Evolutionary conservation across 2,888 invertebrate genomes (phyloP).

Genomic region (Lithophane socia): DNA sequence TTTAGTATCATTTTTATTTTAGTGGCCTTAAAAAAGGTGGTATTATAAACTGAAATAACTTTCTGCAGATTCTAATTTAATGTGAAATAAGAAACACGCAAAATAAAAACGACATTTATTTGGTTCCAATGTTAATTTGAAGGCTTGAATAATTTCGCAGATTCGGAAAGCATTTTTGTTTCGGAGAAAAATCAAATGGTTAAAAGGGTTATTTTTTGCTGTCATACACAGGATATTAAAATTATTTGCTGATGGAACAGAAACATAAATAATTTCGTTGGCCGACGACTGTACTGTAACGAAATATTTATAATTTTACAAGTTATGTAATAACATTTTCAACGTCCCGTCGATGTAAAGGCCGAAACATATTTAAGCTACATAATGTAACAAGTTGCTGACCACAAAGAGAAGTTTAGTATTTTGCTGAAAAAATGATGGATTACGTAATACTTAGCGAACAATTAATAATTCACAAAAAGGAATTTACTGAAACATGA

Average conservation of each 20-base stretch:
- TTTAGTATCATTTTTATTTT: constrained; percentile 42
- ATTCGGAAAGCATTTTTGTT: neutral
- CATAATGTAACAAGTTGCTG: neutral
- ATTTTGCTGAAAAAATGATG: neutral
- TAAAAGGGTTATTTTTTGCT: neutral
- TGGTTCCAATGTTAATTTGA: neutral
- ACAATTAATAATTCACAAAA: neutral
- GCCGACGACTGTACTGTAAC: constrained; percentile 10
- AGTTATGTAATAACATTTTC: neutral
- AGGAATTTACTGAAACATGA: neutral
- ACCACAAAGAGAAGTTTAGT: neutral
- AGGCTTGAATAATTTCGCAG: neutral
- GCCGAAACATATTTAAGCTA: constrained; percentile 30
- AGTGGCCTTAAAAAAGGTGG: constrained; percentile 10
- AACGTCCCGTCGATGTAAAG: neutral
- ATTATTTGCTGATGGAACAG: constrained; percentile 7
- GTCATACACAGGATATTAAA: neutral
- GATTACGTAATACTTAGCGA: neutral
- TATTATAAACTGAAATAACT: constrained; percentile 29
- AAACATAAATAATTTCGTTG: constrained; percentile 4
- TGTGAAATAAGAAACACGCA: constrained; percentile 7
- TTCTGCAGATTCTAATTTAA: constrained; percentile 29
- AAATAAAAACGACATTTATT: neutral
- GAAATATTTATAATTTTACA: constrained; percentile 13
- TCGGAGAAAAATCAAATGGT: neutral